Percentiles rank a stretch among this genome's conserved stretches.
These are phyloP conservation scores for Leucophenga varia DNA, from an alignment of 1,140 invertebrate species.

Conservation along the genomic window DNA sequence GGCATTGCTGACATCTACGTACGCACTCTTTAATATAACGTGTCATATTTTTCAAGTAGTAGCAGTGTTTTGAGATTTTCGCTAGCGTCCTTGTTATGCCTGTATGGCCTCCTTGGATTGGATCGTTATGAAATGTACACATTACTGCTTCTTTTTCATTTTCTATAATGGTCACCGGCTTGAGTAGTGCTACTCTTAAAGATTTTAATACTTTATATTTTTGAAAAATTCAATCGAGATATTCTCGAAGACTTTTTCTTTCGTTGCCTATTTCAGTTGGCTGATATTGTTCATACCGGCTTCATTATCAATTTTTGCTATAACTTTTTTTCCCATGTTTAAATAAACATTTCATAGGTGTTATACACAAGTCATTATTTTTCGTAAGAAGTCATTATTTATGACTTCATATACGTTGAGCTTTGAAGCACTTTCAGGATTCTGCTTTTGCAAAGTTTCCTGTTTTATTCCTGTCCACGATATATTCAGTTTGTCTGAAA, in stretches of 20 bases:
- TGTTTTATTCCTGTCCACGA: no score
- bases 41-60: conserved; percentile 11
- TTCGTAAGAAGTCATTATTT: neutral
- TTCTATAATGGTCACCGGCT: no score
- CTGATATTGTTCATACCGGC: neutral
- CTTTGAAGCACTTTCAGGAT: no score
- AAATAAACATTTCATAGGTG: neutral
- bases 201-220: conserved; percentile 9
- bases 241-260: conserved; percentile 1
- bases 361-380: neutral
- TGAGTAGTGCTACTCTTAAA: no score
- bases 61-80: conserved; percentile 1
- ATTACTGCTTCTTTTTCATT: neutral
- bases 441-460: no score
- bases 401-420: no score
- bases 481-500: no score
- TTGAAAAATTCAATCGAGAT: neutral
- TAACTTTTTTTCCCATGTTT: neutral
- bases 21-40: conserved; percentile 1
- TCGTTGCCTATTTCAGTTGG: neutral
- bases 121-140: neutral
- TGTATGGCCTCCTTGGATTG: no score
- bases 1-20: conserved; percentile 6
- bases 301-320: neutral
- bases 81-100: neutral